Evolutionary conservation across 2,797 vertebrate species (phyloP).

Genomic region (Scolopax bukidnonensis): DNA sequence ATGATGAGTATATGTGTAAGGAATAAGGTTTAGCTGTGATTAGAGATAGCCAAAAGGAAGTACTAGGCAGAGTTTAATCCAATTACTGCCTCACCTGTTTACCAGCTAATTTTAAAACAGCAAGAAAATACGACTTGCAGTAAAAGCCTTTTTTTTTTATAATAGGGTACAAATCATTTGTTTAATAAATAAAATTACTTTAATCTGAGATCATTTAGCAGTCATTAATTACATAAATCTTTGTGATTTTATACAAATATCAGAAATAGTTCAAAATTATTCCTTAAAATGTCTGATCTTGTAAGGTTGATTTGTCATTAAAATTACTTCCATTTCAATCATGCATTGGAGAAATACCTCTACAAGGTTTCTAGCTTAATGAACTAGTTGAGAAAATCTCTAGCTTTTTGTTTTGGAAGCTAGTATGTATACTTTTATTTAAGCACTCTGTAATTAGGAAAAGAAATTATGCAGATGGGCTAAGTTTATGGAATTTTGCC

Average conservation of each 20-base stretch:
- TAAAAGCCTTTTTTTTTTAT: background rate
- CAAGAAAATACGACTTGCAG: background rate
- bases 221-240: background rate
- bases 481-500: background rate
- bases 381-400: slow-evolving; percentile 5
- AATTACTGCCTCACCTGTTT: background rate
- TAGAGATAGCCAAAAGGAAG: background rate
- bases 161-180: background rate
- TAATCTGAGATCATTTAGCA: background rate
- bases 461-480: background rate
- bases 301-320: background rate
- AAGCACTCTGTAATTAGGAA: background rate
- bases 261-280: background rate
- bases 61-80: background rate
- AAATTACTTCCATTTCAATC: slow-evolving; percentile 9
- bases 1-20: background rate
- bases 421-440: background rate
- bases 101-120: background rate
- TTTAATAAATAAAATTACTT: background rate
- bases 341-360: background rate
- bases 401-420: background rate
- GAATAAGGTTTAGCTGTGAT: background rate
- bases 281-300: background rate
- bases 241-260: background rate
- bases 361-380: background rate